A percentile compares a stretch with the other conserved stretches of the same genome.
phyloP scores from a whole-genome alignment of 2,888 invertebrate species.

The Hemicrepidius hirtus region DNA sequence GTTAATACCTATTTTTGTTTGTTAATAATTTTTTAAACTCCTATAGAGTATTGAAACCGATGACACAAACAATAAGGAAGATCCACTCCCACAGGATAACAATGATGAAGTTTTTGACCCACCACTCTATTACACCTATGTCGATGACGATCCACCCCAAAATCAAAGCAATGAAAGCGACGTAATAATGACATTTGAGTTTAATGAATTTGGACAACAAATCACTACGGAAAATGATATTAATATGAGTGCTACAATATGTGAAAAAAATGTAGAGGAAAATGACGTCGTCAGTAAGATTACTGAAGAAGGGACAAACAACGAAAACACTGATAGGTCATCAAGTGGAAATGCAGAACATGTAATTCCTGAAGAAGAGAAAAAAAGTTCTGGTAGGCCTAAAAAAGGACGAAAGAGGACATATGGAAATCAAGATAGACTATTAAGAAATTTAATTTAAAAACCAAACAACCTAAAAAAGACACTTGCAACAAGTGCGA shows the following conservation, averaged over 20 bases:
- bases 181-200: background rate
- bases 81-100: background rate
- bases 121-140: background rate
- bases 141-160: background rate
- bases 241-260: background rate
- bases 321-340: background rate
- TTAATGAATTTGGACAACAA: background rate
- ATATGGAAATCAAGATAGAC: background rate
- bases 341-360: background rate
- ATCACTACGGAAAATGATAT: background rate
- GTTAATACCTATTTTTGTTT: background rate
- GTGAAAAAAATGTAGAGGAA: background rate
- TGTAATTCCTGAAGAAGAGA: background rate
- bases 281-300: background rate
- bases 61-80: background rate
- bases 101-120: background rate
- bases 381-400: background rate
- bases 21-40: background rate
- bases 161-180: slow-evolving; percentile 1
- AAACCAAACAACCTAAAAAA: slow-evolving; percentile 5
- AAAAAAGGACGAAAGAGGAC: background rate
- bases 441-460: background rate
- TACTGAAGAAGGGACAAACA: background rate
- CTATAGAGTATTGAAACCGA: background rate
- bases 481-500: slow-evolving; percentile 30